Conservation (phyloP, 2,797 vertebrate species). For the Parauchenoglanis punctatus region DNA sequence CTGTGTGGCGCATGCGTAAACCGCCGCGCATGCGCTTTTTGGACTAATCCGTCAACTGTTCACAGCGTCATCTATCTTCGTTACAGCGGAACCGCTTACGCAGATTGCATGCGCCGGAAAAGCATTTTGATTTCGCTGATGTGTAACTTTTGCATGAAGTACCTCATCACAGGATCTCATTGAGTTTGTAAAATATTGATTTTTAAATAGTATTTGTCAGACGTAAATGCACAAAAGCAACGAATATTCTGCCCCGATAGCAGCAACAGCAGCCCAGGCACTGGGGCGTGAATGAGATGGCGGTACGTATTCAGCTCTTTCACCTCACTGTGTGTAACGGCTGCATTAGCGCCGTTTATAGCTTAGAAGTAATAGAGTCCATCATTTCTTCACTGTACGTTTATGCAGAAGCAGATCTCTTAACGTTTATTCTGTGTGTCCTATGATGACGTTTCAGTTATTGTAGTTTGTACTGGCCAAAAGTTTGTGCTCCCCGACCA, state of each 20-base stretch:
- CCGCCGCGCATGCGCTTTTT: not conserved
- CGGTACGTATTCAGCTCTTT: constrained; percentile 10
- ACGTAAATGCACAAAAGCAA: constrained; percentile 11
- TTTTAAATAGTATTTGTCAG: not conserved
- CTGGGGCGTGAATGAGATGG: constrained; percentile 8
- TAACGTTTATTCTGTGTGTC: not conserved
- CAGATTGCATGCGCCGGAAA: constrained; percentile 8
- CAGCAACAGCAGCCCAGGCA: not conserved
- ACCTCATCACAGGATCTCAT: not conserved
- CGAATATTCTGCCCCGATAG: not conserved
- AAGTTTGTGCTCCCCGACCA: not conserved
- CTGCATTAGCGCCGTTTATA: not conserved
- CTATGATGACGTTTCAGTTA: not conserved
- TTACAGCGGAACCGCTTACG: not conserved
- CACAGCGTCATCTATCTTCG: not conserved
- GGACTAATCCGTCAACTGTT: not conserved
- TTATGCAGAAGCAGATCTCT: not conserved
- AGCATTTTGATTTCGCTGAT: not conserved
- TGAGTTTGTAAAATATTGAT: not conserved
- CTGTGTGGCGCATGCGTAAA: not conserved
- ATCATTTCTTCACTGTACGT: not conserved
- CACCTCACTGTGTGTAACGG: not conserved
- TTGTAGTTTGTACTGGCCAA: not conserved
- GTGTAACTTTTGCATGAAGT: constrained; percentile 11
- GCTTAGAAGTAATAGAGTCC: not conserved